Conservation (phyloP, 2,113 vertebrate genomes). For the Dasyprocta punctata region DNA sequence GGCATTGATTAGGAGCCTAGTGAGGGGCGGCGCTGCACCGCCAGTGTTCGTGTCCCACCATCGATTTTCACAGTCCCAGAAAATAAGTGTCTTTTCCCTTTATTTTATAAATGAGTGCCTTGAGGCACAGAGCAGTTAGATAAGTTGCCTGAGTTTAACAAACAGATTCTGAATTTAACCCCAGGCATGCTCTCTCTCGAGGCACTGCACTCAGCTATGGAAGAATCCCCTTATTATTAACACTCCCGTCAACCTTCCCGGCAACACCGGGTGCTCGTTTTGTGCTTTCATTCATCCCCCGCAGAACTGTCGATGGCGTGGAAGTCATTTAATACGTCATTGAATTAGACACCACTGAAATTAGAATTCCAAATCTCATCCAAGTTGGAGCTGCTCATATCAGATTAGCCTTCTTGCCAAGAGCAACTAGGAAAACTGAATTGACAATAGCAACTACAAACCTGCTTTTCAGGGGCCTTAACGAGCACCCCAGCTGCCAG, state of each 20-base stretch:
- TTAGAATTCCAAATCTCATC: not conserved
- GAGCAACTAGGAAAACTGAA: not conserved
- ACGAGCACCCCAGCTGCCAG: not conserved
- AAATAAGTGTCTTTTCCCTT: not conserved
- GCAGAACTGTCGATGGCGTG: not conserved
- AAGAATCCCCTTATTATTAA: not conserved
- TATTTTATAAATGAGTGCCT: not conserved
- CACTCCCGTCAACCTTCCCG: not conserved
- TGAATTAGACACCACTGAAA: not conserved
- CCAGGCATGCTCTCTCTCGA: not conserved
- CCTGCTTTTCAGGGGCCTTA: not conserved
- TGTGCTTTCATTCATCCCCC: not conserved
- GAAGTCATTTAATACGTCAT: not conserved
- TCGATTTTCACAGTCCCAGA: not conserved
- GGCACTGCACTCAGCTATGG: not conserved
- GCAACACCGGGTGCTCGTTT: not conserved
- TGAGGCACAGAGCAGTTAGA: not conserved
- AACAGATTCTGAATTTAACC: slow-evolving; percentile 6
- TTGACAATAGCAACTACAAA: not conserved
- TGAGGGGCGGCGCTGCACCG: not conserved
- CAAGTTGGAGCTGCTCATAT: not conserved
- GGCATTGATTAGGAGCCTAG: not conserved
- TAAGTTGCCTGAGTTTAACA: not conserved
- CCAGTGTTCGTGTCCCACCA: not conserved
- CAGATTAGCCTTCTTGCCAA: not conserved